phyloP scores from a whole-genome alignment of 1,140 invertebrate genomes.

The Plodia interpunctella region DNA sequence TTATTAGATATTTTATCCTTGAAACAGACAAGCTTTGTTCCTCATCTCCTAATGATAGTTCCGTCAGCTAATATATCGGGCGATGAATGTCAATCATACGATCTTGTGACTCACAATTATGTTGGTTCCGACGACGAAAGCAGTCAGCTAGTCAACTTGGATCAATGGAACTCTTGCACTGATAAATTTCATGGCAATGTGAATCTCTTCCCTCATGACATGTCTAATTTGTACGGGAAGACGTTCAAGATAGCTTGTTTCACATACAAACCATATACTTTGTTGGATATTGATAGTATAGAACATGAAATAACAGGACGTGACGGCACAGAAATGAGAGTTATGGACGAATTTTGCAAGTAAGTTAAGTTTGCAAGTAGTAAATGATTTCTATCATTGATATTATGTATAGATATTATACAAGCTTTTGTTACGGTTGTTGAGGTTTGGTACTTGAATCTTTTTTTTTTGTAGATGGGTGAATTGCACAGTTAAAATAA shows the following conservation, averaged over 20 bases:
- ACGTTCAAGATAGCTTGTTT: constrained; percentile 55
- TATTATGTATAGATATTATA: not conserved
- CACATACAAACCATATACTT: constrained; percentile 63
- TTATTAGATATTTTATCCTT: constrained; percentile 39
- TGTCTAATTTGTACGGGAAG: constrained; percentile 57
- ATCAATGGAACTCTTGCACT: constrained; percentile 54
- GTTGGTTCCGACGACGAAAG: constrained; percentile 36
- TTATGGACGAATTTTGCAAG: constrained; percentile 67
- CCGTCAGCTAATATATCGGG: constrained; percentile 16
- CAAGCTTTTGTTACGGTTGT: too few species aligned
- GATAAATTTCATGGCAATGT: constrained; percentile 36
- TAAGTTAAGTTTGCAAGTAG: constrained; percentile 19
- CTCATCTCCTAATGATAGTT: constrained; percentile 53
- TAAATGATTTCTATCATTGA: not conserved
- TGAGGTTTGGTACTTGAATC: too few species aligned
- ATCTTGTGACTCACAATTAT: constrained; percentile 57
- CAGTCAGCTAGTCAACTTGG: constrained; percentile 37
- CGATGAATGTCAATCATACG: constrained; percentile 34
- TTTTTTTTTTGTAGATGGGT: constrained; percentile 54
- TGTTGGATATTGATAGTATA: constrained; percentile 49
- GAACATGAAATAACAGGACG: constrained; percentile 35
- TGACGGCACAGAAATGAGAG: constrained; percentile 61
- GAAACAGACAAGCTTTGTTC: constrained; percentile 42
- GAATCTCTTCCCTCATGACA: constrained; percentile 58
- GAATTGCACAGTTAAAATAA: constrained; percentile 70